Conservation (phyloP, 2,113 vertebrate genomes). For the Shinisaurus crocodilurus region DNA sequence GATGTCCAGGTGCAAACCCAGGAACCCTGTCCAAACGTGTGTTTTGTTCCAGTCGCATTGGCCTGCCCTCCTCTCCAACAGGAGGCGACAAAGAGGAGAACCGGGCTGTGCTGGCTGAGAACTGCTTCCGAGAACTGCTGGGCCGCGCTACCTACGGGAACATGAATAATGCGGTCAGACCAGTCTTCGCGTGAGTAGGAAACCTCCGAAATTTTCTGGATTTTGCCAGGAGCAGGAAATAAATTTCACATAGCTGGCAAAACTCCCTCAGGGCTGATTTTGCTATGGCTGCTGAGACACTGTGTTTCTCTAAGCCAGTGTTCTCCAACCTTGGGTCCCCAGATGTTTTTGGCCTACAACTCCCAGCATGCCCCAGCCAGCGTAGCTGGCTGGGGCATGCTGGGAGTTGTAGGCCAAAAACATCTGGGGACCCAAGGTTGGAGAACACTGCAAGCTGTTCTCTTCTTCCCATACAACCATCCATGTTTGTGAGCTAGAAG, state of each 20-base stretch:
- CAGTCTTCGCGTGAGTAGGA: conserved; percentile 92
- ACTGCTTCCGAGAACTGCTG: conserved; percentile 93
- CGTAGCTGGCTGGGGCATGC: too few species aligned
- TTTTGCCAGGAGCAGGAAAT: not conserved
- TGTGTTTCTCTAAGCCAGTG: not conserved
- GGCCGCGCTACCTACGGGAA: conserved; percentile 95
- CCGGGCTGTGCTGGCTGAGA: conserved; percentile 89
- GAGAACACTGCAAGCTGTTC: too few species aligned
- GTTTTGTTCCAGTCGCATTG: conserved; percentile 74
- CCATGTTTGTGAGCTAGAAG: not conserved
- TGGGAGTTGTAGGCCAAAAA: too few species aligned
- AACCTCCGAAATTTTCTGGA: not conserved
- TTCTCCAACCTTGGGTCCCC: too few species aligned
- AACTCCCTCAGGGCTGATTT: not conserved
- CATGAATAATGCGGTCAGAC: conserved; percentile 96
- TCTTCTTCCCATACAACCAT: too few species aligned
- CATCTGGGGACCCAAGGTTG: too few species aligned
- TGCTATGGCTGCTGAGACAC: not conserved
- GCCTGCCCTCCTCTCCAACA: conserved; percentile 84
- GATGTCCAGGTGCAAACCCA: too few species aligned
- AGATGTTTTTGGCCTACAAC: too few species aligned
- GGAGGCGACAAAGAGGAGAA: conserved; percentile 90
- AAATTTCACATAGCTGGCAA: not conserved
- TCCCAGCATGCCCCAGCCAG: too few species aligned
- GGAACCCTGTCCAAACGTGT: not conserved